Percentiles rank a stretch among this genome's conserved stretches.
These are phyloP conservation scores for Brachystomella parvula DNA, from an alignment of 1,140 invertebrate species.

Conservation along the genomic window DNA sequence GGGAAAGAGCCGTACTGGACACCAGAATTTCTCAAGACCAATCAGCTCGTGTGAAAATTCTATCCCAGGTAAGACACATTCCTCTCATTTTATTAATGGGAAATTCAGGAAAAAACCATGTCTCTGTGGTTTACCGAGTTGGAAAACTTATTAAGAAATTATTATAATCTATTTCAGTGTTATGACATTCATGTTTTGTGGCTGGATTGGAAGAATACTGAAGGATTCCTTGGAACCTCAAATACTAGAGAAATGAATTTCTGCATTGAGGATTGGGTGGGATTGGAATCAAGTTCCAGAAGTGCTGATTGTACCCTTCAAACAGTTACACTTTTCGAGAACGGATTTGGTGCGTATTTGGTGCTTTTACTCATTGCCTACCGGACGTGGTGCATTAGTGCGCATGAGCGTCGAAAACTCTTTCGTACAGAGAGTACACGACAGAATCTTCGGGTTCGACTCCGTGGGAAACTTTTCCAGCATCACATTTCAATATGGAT, in stretches of 20 bases:
- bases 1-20: no score
- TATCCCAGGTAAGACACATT: no score
- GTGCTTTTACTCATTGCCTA: conserved; percentile 14
- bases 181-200: no score
- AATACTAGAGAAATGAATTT: not conserved
- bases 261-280: not conserved
- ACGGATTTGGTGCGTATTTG: conserved; percentile 5
- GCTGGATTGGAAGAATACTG: no score
- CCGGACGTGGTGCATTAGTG: conserved; percentile 3
- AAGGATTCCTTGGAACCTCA: no score
- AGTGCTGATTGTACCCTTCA: conserved; percentile 13
- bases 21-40: no score
- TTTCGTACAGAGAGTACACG: conserved; percentile 8
- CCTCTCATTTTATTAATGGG: no score
- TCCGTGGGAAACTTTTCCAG: conserved; percentile 1
- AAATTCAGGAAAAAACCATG: no score
- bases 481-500: conserved; percentile 4
- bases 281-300: not conserved
- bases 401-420: not conserved
- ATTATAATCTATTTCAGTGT: no score
- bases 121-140: no score
- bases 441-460: not conserved
- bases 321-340: not conserved
- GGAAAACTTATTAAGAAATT: no score
- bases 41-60: no score